Evolutionary conservation across 2,113 vertebrate genomes (phyloP), one percentile per base, ranked within the genome.

Genomic region (Loxodonta africana): DNA sequence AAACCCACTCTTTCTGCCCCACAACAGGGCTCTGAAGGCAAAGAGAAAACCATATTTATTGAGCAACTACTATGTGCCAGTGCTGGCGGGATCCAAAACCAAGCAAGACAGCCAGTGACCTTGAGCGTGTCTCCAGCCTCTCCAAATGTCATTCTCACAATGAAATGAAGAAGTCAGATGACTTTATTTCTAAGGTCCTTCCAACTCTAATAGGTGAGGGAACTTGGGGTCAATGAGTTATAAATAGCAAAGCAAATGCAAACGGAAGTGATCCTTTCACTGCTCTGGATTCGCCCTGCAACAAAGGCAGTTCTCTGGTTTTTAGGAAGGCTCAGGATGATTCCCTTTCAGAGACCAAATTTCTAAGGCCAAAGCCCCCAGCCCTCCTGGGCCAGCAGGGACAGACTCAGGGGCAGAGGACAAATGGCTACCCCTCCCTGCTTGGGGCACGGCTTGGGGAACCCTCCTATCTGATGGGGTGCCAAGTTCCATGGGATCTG

Each of bases 181-280:
- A 46, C 12, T 41, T 74, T 65, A 30, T 84, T 81, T 23, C 77
- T 48, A 20, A 77, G 67, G 41, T 78, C 83, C 86, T 95, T 90
- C 67, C 51, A 88, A 2, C 37, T 92, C 57, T 62, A 60, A 78
- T 46, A 67, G 88, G 63, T 71, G 30, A 95, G 83, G 84, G 46
- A 63, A 46, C 28, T 2, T 8, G 81, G 51, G 80, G 63, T 90
- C 81, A 96, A 63, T 84, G 85, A 92, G 44, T 74, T 84, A 60
- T 86, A 90, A 92, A 95, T 25, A 95, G 78, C 69, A 88, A 94
- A 93, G 48, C 48, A 94, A 95, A 94, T 37, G 69, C 23, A 95
- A 84, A 78, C 0, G 1, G 77, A 96, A 82, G 69, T 41, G 26
- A 82, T 88, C 53, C 44, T 92, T 87, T 96, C 78, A 67, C 82